A percentile compares a stretch with the other conserved stretches of the same genome.
Evolutionary conservation across 2,113 vertebrate genomes (phyloP).

Genomic region (Nematolebias whitei): DNA sequence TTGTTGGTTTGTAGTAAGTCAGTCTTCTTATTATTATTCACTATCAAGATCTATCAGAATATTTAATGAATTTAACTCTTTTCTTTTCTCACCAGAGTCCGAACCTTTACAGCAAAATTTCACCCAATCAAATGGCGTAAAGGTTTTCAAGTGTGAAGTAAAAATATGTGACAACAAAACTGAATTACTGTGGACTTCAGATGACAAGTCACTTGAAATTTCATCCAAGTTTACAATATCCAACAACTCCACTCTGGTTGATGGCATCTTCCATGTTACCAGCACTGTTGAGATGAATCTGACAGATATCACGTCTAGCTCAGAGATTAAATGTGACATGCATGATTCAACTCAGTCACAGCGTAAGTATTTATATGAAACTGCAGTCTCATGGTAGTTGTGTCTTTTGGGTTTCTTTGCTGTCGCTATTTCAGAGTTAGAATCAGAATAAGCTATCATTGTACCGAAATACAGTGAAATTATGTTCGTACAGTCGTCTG

Average conservation of each 20-base stretch:
- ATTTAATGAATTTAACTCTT: background rate
- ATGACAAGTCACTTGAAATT: background rate
- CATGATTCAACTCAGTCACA: background rate
- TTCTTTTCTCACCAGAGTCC: background rate
- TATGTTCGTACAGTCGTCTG: too few relatives aligned
- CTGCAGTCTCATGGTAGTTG: background rate
- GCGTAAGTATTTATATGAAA: constrained; percentile 3
- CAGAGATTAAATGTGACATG: background rate
- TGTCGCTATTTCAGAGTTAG: background rate
- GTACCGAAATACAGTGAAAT: too few relatives aligned
- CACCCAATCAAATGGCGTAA: rapidly evolving
- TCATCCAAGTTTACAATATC: background rate
- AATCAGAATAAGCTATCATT: too few relatives aligned
- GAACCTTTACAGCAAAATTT: rapidly evolving
- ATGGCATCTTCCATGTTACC: rapidly evolving
- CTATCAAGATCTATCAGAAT: background rate
- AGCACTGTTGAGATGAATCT: background rate
- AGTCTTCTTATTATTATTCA: background rate
- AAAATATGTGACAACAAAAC: rapidly evolving
- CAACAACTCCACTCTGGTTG: rapidly evolving
- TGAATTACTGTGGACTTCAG: constrained; percentile 34
- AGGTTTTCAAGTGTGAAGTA: constrained; percentile 8
- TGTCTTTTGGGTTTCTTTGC: rapidly evolving
- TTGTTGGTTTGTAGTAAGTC: constrained; percentile 42
- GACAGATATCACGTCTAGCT: rapidly evolving